These are phyloP conservation scores for Gonioctena quinquepunctata DNA, from an alignment of 1,140 invertebrate genomes.

Conservation along the genomic window DNA sequence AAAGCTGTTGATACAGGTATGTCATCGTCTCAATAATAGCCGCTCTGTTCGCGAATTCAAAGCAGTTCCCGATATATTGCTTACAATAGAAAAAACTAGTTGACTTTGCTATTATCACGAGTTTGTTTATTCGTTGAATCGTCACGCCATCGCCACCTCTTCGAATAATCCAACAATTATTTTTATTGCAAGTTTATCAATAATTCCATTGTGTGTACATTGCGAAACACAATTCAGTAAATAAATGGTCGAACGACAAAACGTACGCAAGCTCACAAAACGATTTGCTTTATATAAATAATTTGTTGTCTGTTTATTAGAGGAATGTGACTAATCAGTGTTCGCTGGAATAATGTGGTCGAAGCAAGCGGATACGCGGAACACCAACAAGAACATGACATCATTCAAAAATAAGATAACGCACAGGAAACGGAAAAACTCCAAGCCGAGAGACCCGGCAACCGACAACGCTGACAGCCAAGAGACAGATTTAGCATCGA, in stretches of 20 bases:
- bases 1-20: too few species aligned
- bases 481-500: conserved; percentile 17
- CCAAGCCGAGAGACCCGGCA: conserved; percentile 20
- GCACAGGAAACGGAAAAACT: conserved; percentile 45
- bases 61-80: too few species aligned
- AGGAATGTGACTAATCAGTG: conserved; percentile 20
- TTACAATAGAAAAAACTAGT: too few species aligned
- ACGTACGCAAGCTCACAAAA: not conserved
- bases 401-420: conserved; percentile 48
- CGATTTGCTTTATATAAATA: not conserved
- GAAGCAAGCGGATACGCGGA: conserved; percentile 45
- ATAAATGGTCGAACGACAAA: not conserved
- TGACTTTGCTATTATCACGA: not conserved
- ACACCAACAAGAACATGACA: conserved; percentile 41
- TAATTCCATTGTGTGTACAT: not conserved
- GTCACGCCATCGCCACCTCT: not conserved
- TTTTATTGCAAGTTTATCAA: conserved; percentile 14
- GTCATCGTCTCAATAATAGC: too few species aligned
- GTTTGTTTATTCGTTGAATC: not conserved
- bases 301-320: conserved; percentile 6
- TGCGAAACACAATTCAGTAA: not conserved
- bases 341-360: conserved; percentile 45
- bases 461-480: conserved; percentile 8
- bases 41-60: too few species aligned
- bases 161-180: not conserved